Percentiles rank a stretch among this genome's conserved stretches.
Conservation (phyloP, 2,113 vertebrate genomes). For the Nycticorax nycticorax region DNA sequence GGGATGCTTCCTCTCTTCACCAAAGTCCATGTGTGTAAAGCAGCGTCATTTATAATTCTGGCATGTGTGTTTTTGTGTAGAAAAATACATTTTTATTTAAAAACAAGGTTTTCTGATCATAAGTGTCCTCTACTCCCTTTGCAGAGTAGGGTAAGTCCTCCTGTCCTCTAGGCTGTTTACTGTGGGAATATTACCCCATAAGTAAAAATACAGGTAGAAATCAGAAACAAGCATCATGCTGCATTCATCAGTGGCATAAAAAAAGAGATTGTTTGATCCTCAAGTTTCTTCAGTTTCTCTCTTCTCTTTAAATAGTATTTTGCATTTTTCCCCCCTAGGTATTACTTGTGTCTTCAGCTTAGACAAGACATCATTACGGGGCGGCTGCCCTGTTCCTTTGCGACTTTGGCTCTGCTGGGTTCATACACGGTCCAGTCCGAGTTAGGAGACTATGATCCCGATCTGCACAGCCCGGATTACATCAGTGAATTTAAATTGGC, state of each 20-base stretch:
- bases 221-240: background rate
- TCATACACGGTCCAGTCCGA: conserved; percentile 97
- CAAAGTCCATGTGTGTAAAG: background rate
- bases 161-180: background rate
- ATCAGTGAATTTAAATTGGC: conserved; percentile 89
- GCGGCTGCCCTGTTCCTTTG: conserved; percentile 94
- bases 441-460: conserved; percentile 91
- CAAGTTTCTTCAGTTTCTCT: background rate
- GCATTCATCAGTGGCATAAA: background rate
- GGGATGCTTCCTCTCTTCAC: background rate
- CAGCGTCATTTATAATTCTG: background rate
- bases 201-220: background rate
- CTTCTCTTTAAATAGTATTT: background rate
- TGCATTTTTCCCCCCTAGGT: conserved; percentile 61
- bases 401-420: conserved; percentile 91
- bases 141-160: background rate
- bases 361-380: conserved; percentile 90
- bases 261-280: background rate
- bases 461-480: conserved; percentile 85
- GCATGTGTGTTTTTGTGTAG: background rate
- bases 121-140: background rate
- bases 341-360: conserved; percentile 94
- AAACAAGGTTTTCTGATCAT: background rate
- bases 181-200: background rate
- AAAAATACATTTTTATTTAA: background rate